Conservation (phyloP, 2,113 vertebrate species). For the Sylvia atricapilla region DNA sequence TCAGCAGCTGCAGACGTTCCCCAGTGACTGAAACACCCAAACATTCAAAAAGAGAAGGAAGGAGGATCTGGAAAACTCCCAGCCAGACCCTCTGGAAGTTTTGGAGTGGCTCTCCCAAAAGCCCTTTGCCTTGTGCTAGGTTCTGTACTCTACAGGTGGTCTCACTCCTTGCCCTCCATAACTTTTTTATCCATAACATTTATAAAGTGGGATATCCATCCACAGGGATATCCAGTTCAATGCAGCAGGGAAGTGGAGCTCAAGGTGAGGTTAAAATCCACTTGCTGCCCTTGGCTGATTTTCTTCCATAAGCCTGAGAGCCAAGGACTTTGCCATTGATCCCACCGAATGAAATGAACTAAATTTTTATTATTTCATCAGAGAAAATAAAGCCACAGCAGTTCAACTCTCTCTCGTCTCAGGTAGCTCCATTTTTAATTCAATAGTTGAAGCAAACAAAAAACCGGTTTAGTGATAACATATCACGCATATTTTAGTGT, state of each 20-base stretch:
- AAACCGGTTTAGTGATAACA: background rate
- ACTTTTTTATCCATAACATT: rapidly evolving
- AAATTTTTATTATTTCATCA: background rate
- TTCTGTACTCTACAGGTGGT: background rate
- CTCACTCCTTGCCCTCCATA: rapidly evolving
- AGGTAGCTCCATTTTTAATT: background rate
- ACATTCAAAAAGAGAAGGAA: background rate
- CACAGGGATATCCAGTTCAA: background rate
- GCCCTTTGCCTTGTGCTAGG: background rate
- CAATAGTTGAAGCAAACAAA: background rate
- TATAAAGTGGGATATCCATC: rapidly evolving
- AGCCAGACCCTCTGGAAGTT: background rate
- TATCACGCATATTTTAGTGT: background rate
- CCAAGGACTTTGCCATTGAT: background rate
- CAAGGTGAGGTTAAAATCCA: background rate
- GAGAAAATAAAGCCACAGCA: background rate
- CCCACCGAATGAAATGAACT: background rate
- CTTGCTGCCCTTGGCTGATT: background rate
- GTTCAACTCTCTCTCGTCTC: background rate
- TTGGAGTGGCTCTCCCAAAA: background rate
- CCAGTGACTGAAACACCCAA: background rate
- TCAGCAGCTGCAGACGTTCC: background rate
- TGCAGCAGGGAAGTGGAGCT: background rate
- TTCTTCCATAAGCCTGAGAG: background rate
- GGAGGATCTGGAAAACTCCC: background rate